Evolutionary conservation across 1,140 invertebrate genomes (phyloP), one percentile per base, ranked within the genome.

Genomic region (Oncopodura yosiiana): DNA sequence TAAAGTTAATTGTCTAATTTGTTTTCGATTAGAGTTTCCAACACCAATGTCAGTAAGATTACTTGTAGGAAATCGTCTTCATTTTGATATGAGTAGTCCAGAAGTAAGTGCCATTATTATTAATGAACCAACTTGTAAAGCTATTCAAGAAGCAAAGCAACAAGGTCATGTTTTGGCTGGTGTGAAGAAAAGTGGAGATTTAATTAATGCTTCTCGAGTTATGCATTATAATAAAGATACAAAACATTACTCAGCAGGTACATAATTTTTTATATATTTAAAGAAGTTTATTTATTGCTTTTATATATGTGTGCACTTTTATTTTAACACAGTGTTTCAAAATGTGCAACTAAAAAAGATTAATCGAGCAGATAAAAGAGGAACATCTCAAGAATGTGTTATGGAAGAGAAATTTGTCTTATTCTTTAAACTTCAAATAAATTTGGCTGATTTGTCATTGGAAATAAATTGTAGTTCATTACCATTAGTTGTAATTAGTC

Each of bases 331-430:
- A n/a, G n/a, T 37, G 11, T 49, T 24, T 27, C 19, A 30, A 24
- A 37, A 37, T 27, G 36, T 36, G 19, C 19, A 24, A 38, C 21
- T 49, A 1, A 37, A 9, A 1, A 49, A 26, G 38, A 36, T 49
- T 16, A 2, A 49, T 6, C 27, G 27, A 11, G 9, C 8, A 0
- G 44, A 32, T 8, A 37, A 27, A 3, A 48, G 34, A 14, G 14
- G 19, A 3, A 23, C 32, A 1, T 37, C n/a, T 16, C 26, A 23
- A 5, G 46, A 49, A n/a, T 11, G 32, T 26, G 46, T 49, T 4
- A 49, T 30, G 9, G 46, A 49, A 16, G 19, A 18, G 18, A 49
- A 49, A 16, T 49, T 49, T 49, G 36, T 30, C 21, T 37, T 49
- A 24, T 30, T 37, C 34, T 49, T 49, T 49, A 16, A 49, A 8